Conservation (phyloP, 2,888 invertebrate species). For the Sarcophaga carnaria region DNA sequence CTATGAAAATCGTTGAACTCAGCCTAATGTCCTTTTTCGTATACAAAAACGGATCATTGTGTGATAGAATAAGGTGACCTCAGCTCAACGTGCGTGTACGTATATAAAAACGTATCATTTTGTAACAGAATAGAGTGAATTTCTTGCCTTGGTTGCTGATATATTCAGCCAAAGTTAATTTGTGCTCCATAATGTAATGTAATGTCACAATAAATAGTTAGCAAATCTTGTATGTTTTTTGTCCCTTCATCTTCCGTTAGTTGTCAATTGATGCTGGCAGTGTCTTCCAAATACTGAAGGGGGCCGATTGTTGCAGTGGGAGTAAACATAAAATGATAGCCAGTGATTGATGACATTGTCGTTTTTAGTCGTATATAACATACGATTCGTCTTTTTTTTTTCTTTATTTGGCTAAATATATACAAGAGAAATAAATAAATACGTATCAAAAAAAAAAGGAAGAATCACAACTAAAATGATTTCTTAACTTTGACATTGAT, state of each 20-base stretch:
- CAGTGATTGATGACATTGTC: slow-evolving; percentile 47
- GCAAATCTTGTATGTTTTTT: too few species aligned
- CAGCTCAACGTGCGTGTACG: too few species aligned
- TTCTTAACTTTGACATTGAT: slow-evolving; percentile 59
- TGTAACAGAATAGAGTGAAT: too few species aligned
- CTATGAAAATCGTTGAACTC: too few species aligned
- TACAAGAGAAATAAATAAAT: neutral
- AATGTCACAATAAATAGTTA: too few species aligned
- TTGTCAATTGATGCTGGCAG: neutral
- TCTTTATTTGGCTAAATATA: neutral
- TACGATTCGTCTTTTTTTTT: neutral
- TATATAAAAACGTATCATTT: too few species aligned
- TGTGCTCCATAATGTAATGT: too few species aligned
- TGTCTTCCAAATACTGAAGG: neutral
- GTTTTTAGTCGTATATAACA: slow-evolving; percentile 17
- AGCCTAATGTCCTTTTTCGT: too few species aligned
- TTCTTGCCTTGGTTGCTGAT: too few species aligned
- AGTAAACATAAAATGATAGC: neutral
- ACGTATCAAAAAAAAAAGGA: neutral
- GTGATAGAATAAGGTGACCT: too few species aligned
- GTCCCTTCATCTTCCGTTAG: neutral
- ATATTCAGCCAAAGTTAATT: too few species aligned
- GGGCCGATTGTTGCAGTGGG: neutral
- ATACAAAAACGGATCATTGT: too few species aligned
- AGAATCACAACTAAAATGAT: slow-evolving; percentile 30